Percentiles rank a stretch among this genome's conserved stretches.
Evolutionary conservation across 2,797 vertebrate genomes (phyloP).

Genomic region (Ptychobarbus kaznakovi): DNA sequence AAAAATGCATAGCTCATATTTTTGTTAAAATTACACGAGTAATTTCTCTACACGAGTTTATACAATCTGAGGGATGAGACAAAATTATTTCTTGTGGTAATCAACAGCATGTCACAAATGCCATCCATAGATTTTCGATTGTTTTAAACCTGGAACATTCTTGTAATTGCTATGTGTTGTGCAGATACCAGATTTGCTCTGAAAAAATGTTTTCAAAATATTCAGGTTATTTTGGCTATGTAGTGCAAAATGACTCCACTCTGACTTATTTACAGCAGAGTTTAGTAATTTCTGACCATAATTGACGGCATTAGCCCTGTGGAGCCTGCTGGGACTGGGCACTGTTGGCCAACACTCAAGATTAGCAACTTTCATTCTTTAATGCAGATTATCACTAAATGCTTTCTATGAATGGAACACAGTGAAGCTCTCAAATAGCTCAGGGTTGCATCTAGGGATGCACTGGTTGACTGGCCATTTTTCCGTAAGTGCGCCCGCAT

Average conservation of each 20-base stretch:
- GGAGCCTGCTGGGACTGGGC: conserved; percentile 43
- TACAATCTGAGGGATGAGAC: background rate
- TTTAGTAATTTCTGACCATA: conserved; percentile 14
- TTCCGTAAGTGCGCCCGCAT: too few species aligned
- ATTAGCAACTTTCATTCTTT: conserved; percentile 66
- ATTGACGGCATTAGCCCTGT: conserved; percentile 3
- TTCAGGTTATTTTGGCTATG: conserved; percentile 7
- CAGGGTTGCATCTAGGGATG: conserved; percentile 2
- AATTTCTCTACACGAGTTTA: background rate
- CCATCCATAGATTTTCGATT: background rate
- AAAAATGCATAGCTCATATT: background rate
- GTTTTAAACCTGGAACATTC: conserved; percentile 18
- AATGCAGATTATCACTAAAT: conserved; percentile 73
- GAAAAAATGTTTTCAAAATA: conserved; percentile 4
- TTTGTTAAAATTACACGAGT: background rate
- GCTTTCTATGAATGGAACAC: conserved; percentile 68
- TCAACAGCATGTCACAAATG: background rate
- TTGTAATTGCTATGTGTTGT: background rate
- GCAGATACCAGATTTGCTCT: background rate
- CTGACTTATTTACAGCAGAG: conserved; percentile 29
- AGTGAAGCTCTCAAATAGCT: conserved; percentile 63
- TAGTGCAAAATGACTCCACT: conserved; percentile 4
- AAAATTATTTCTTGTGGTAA: background rate
- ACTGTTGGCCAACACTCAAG: conserved; percentile 67
- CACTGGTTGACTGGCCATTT: too few species aligned